Evolutionary conservation across 2,797 vertebrate species (phyloP).

Genomic region (Mormyrops attenuatus): DNA sequence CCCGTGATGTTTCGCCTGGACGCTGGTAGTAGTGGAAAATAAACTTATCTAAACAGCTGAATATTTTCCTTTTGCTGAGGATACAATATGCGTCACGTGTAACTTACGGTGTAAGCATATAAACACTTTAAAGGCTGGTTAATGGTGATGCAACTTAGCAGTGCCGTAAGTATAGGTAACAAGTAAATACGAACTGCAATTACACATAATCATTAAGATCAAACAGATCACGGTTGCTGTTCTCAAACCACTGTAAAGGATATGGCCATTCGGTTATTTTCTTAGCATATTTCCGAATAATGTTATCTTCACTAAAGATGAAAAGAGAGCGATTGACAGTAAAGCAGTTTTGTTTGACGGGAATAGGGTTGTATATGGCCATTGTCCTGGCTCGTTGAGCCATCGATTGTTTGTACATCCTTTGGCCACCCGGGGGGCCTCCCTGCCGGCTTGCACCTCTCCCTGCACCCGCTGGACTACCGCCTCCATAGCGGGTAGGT

Average conservation of each 20-base stretch:
- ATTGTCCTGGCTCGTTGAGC: constrained; percentile 93
- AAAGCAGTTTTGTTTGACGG: constrained; percentile 93
- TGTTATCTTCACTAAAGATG: constrained; percentile 96
- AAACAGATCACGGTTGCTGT: background rate
- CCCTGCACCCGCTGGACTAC: constrained; percentile 66
- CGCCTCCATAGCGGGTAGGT: constrained; percentile 78
- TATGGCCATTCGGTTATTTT: constrained; percentile 99
- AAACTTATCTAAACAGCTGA: constrained; percentile 17
- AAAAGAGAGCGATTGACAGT: constrained; percentile 95
- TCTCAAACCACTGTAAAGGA: constrained; percentile 62
- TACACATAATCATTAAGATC: background rate
- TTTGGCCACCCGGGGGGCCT: constrained; percentile 68
- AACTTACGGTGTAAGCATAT: background rate
- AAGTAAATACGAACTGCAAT: background rate
- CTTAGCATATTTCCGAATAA: constrained; percentile 97
- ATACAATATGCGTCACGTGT: background rate
- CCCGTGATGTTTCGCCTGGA: background rate
- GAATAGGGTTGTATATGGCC: constrained; percentile 97
- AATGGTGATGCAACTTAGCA: background rate
- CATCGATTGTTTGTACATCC: constrained; percentile 91
- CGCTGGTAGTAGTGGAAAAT: background rate
- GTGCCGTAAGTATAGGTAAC: background rate
- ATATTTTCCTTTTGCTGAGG: background rate
- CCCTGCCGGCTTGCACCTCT: constrained; percentile 67
- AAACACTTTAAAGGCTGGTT: background rate